These are phyloP conservation scores for Agriopis marginaria DNA, from an alignment of 2,888 invertebrate genomes.

Conservation along the genomic window DNA sequence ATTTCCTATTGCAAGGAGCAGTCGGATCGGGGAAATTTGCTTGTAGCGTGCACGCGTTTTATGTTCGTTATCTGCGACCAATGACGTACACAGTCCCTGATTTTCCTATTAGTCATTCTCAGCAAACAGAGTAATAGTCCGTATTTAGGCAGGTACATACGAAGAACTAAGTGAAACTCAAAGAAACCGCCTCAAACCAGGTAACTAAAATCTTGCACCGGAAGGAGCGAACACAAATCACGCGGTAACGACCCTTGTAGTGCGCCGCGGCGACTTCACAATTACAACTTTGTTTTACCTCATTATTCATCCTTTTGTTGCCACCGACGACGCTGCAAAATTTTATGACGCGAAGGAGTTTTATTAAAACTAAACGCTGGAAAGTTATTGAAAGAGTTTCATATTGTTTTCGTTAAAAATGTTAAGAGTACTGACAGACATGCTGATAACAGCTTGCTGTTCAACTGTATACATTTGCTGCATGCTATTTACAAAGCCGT, in stretches of 20 bases:
- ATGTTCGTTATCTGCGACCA: no score
- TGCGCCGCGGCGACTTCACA: constrained; percentile 72
- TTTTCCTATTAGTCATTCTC: no score
- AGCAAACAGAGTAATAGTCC: no score
- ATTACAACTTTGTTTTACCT: constrained; percentile 82
- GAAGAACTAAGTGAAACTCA: constrained; percentile 31
- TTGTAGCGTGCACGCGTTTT: no score
- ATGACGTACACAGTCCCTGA: no score
- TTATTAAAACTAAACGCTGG: constrained; percentile 70
- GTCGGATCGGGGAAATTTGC: no score
- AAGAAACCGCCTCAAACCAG: constrained; percentile 38
- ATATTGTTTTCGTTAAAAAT: neutral
- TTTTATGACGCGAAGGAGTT: constrained; percentile 74
- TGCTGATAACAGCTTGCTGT: no score
- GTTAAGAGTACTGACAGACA: no score
- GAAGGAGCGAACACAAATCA: constrained; percentile 73
- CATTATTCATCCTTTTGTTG: constrained; percentile 85
- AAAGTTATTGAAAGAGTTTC: constrained; percentile 21
- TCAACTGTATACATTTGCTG: no score
- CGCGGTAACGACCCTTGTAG: constrained; percentile 71
- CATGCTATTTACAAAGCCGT: no score
- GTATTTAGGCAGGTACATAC: neutral
- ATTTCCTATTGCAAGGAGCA: no score
- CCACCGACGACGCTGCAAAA: constrained; percentile 68
- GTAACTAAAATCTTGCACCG: constrained; percentile 44